Base-by-base conservation (phyloP, 2,113 vertebrate species). In the Tapirus terrestris region DNA sequence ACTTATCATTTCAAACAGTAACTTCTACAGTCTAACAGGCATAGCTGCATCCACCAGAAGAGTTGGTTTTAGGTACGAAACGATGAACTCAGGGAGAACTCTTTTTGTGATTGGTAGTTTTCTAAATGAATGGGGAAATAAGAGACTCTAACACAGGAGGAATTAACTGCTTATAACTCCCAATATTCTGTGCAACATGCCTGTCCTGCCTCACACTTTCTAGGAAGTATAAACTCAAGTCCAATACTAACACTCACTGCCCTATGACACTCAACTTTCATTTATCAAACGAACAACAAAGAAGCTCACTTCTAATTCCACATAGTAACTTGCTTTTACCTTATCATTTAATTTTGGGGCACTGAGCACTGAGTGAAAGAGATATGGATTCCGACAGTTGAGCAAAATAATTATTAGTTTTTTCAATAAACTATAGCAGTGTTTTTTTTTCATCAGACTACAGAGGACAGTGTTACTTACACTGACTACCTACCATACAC, bases 1-100 rank as follows among this genome's bases (percentile, higher is more conserved):
- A 89, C 31, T 75, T 58, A 79, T 36, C 21, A 92, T 76, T 97
- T 94, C 76, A 92, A 83, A 97, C 2, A 96, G 53, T 81, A 86
- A 93, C 6, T 90, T 61, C 36, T 90, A 77, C 6, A 83, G n/a
- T 72, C 31, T 75, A 61, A 94, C 1, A 89, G 61, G 29, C 27
- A 89, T 5, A 84, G 43, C 8, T n/a, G 43, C 20, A 97, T 61
- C 13, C 23, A 89, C 29, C 18, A 94, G 20, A 39, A 70, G 51
- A 91, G 39, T 2, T 94, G 5, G 31, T 95, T 94, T 95, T 70
- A 96, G 39, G 16, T 29, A 90, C 13, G 33, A 97, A 97, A 76
- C 9, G 27, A 86, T 11, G 16, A 96, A 89, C 36, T 89, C 43
- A 89, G 96, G 36, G 63, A 82, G 48, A 94, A 79, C 10, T 65